Evolutionary conservation across 2,113 vertebrate species (phyloP).

Genomic region (Grantiella picta): DNA sequence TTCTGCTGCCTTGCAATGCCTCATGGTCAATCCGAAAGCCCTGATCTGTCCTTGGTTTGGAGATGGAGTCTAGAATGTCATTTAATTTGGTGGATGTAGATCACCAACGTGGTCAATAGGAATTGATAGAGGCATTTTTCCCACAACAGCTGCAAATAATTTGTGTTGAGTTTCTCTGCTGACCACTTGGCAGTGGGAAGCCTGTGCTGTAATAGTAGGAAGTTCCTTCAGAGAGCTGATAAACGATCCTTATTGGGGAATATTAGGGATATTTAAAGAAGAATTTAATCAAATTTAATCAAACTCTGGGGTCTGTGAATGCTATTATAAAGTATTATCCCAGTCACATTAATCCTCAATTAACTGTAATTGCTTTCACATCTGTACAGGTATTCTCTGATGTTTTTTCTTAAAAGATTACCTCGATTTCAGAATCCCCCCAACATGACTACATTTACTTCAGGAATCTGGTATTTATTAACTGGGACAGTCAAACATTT

Average conservation of each 20-base stretch:
- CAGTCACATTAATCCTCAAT: background rate
- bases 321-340: background rate
- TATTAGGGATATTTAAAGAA: background rate
- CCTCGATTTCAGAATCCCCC: slow-evolving; percentile 13
- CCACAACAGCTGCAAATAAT: background rate
- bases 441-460: background rate
- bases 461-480: slow-evolving; percentile 2
- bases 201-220: background rate
- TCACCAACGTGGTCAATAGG: background rate
- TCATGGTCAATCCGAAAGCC: background rate
- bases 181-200: background rate
- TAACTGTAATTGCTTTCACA: background rate
- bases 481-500: slow-evolving; percentile 46
- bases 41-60: background rate
- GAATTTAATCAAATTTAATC: background rate
- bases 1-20: background rate
- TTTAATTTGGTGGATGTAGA: background rate
- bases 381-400: background rate
- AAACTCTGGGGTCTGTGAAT: background rate
- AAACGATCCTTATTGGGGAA: background rate
- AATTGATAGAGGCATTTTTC: background rate
- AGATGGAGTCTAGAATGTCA: background rate
- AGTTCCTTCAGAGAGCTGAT: background rate
- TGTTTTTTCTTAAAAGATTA: background rate
- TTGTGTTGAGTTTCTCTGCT: background rate